Evolutionary conservation across 2,797 vertebrate genomes (phyloP), one percentile per base, ranked within the genome.

Genomic region (Lagodon rhomboides): DNA sequence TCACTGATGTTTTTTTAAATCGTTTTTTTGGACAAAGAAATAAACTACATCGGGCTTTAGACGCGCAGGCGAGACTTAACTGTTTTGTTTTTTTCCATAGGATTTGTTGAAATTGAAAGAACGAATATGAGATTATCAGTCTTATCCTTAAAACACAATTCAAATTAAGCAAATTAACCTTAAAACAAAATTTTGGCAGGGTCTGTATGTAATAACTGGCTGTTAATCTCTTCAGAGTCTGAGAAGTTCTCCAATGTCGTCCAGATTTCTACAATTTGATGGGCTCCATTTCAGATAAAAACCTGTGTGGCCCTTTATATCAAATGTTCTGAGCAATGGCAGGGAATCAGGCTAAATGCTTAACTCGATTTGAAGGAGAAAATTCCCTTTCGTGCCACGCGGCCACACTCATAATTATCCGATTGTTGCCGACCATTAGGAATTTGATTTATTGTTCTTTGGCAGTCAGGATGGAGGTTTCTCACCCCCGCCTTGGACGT

Each of bases 371-470:
- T 89, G 79, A 87, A 89, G 89, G 75, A 82, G 90, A 90, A 93
- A 91, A 91, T 89, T 92, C 85, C 77, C 78, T 87, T 90, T 76
- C 53, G 65, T 56, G 81, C 86, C 87, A 88, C 71, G 27, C 49
- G 46, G 88, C 85, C 82, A 71, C 84, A 55, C 84, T 93, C 88
- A 91, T 93, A 94, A 94, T 94, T 92, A 93, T 91, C 92, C 85
- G 85, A 90, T 91, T 93, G 92, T 87, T 93, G 89, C 85, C 78
- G 72, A 81, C 88, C 90, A 93, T 94, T 94, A 93, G 87, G 89
- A 90, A 85, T 90, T 89, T 93, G 94, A 94, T 94, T 94, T 92
- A 94, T 94, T 90, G 91, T 92, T 92, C 89, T 85, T 90, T 90
- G 90, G 92, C 92, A 91, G 91, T 72, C 89, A 71, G 83, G 82